Evolutionary conservation across 23 tunicate species (phyloP).

Genomic region (Halocynthia aurantium): DNA sequence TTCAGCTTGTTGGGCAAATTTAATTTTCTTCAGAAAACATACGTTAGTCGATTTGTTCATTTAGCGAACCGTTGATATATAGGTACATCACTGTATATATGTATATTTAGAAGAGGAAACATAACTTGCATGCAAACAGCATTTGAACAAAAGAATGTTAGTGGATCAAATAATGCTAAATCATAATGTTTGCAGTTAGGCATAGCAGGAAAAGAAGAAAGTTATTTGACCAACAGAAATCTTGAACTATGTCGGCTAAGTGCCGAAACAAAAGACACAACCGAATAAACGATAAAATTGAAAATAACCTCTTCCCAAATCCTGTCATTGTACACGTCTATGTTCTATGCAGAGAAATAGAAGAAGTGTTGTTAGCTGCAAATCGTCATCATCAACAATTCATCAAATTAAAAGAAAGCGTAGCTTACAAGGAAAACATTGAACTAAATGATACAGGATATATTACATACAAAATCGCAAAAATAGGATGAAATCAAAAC

Average conservation of each 20-base stretch:
- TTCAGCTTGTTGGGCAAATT: no score
- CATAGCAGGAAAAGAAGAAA: not conserved
- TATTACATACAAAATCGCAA: not conserved
- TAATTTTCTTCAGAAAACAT: no score
- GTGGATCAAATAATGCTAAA: not conserved
- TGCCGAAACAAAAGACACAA: not conserved
- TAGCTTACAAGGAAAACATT: not conserved
- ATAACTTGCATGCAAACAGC: no score
- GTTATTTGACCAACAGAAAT: not conserved
- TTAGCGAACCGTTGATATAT: no score
- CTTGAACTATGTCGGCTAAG: no score
- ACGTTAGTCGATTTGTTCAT: no score
- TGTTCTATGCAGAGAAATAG: constrained; percentile 52
- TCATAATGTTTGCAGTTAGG: not conserved
- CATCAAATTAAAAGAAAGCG: not conserved
- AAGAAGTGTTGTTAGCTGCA: constrained; percentile 14
- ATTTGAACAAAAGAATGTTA: not conserved
- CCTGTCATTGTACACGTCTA: constrained; percentile 83
- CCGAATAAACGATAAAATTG: not conserved
- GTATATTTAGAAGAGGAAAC: no score
- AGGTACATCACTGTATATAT: no score
- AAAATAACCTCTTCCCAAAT: constrained; percentile 91
- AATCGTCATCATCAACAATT: not conserved
- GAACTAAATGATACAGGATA: not conserved
- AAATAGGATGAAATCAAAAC: not conserved